Base-by-base conservation (phyloP, 2,797 vertebrate species). In the Furcifer pardalis region DNA sequence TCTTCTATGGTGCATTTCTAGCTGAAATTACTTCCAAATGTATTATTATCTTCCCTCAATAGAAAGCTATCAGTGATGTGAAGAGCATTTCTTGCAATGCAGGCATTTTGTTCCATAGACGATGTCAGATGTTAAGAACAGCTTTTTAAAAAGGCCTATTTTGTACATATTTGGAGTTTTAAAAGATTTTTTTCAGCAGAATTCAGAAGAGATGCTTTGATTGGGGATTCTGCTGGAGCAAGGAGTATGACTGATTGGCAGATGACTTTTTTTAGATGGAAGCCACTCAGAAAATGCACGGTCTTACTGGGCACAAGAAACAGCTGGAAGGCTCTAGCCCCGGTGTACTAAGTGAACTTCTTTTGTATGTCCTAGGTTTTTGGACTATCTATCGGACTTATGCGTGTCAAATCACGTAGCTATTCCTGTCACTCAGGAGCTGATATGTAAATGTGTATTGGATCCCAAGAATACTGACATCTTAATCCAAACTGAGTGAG, bases 401-500 rank as follows among this genome's bases (percentile, higher is more conserved):
- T 99, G 98, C 9, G 98, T 99, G 84, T 99, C 98, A 90, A 99
- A 99, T 94, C 97, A 98, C 77, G 97, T 99, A 1, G 98, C 98
- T 88, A 99, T 99, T 86, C 97, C 98, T 0, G 98, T 99, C 85
- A 99, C 98, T 1, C 98, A 99, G 95, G 98, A 99, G 92, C 97
- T 99, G 86, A 99, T 99, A 94, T 99, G 98, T 93, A 99, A 99
- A 93, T 99, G 98, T 81, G 98, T 99, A 71, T 95, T 99, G 93
- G 98, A 99, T 68, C 96, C 97, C 0, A 98, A 97, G 92, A 99
- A 99, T 95, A 97, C 98, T 0, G 98, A 99, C 92, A 99, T 99
- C 90, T 98, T 99, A 91, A 99, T 99, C 92, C 98, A 98, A 94
- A 99, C 98, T 0, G 98, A 99, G 98, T 99, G 91, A 97, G 97